Conservation (phyloP, 2,797 vertebrate genomes). For the Merluccius polli region DNA sequence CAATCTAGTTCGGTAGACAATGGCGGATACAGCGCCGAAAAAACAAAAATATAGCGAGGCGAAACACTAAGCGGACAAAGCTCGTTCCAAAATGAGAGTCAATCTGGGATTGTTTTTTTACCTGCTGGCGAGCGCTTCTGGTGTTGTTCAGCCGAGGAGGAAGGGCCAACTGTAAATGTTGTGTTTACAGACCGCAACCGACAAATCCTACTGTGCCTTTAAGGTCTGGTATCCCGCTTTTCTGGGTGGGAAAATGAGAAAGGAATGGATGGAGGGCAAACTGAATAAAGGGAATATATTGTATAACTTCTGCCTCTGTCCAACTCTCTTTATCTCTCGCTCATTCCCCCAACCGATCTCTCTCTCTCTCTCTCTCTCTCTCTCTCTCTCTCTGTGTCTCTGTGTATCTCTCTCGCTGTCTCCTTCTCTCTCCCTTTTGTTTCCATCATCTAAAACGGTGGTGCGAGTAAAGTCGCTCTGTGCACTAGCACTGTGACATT, state of each 20-base stretch:
- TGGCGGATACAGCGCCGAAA: no score
- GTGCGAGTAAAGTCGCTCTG: not conserved
- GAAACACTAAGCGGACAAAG: no score
- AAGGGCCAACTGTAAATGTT: no score
- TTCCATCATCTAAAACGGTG: not conserved
- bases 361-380: not conserved
- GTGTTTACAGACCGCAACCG: no score
- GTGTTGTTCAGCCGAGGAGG: no score
- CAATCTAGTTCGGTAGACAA: no score
- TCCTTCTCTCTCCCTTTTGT: not conserved
- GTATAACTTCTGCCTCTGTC: not conserved
- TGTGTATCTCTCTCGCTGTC: not conserved
- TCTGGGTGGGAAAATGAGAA: not conserved
- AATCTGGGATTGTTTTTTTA: no score
- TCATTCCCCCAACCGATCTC: no score
- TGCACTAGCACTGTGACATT: not conserved
- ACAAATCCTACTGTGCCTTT: no score
- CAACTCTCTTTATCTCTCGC: not conserved
- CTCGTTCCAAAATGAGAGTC: no score
- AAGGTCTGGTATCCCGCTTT: not conserved
- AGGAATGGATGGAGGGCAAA: not conserved
- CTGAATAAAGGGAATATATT: not conserved
- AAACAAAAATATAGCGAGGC: no score
- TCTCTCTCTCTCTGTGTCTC: not conserved
- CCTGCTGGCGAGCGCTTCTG: no score